A percentile compares a stretch with the other conserved stretches of the same genome.
These are phyloP conservation scores for Pelosia muscerda DNA, from an alignment of 2,888 invertebrate genomes.

Conservation along the genomic window DNA sequence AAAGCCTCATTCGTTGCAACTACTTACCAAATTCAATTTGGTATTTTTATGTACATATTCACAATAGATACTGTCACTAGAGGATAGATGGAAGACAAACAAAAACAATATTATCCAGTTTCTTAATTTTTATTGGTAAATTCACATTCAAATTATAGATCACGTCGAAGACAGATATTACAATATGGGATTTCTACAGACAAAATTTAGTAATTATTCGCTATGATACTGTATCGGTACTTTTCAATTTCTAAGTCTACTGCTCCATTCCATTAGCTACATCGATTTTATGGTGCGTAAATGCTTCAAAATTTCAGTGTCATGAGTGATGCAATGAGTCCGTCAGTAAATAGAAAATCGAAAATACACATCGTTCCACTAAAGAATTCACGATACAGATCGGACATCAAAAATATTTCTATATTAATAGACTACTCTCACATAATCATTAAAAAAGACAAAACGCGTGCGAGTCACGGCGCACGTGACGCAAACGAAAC, in stretches of 20 bases:
- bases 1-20: no score
- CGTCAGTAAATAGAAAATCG: constrained; percentile 76
- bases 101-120: constrained; percentile 56
- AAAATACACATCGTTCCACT: constrained; percentile 76
- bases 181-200: constrained; percentile 81
- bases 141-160: constrained; percentile 87
- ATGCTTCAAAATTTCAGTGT: constrained; percentile 82
- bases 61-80: no score
- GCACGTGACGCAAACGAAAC: constrained; percentile 62
- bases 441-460: constrained; percentile 75
- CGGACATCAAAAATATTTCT: constrained; percentile 84
- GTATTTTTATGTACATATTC: no score
- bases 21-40: no score
- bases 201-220: constrained; percentile 79
- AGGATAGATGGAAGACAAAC: constrained; percentile 1
- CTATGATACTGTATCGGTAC: constrained; percentile 85
- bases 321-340: constrained; percentile 72
- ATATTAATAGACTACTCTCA: constrained; percentile 80
- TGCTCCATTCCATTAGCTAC: constrained; percentile 76
- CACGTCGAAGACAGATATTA: constrained; percentile 84
- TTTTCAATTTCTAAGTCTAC: constrained; percentile 83
- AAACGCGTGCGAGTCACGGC: constrained; percentile 68
- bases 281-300: constrained; percentile 81
- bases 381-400: constrained; percentile 82
- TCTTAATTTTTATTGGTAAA: constrained; percentile 86